Percentiles rank a stretch among this genome's conserved stretches.
These are phyloP conservation scores for Epizoanthus ramosus DNA, from an alignment of 92 coral and sea anemone genomes.

Conservation along the genomic window DNA sequence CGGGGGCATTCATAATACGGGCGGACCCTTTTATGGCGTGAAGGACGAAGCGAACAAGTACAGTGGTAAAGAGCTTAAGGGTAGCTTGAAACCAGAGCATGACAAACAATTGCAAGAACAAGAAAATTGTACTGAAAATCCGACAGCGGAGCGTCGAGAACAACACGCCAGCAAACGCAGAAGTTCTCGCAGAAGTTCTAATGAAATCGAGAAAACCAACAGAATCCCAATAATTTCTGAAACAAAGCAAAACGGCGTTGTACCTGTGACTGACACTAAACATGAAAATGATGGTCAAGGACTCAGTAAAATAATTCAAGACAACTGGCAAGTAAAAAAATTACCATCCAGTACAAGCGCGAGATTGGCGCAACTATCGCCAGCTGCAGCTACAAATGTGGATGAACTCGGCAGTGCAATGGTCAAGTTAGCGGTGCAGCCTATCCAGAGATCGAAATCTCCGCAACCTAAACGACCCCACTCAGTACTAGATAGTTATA, in stretches of 20 bases:
- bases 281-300: background rate
- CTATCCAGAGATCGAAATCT: background rate
- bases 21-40: background rate
- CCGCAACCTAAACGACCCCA: background rate
- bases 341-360: background rate
- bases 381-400: background rate
- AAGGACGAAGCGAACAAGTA: background rate
- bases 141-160: background rate
- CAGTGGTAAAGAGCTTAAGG: background rate
- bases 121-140: background rate
- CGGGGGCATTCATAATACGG: background rate
- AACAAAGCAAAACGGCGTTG: no score
- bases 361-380: background rate
- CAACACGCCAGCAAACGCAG: background rate
- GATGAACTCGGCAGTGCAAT: conserved; percentile 2
- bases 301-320: background rate
- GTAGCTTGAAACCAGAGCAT: background rate
- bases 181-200: background rate
- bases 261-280: background rate
- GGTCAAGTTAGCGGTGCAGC: background rate
- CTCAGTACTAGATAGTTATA: background rate
- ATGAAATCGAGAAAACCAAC: background rate
- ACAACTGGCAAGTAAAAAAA: background rate
- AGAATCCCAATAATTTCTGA: background rate
- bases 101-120: background rate